Base-by-base conservation (phyloP, 2,797 vertebrate species). In the Anas acuta region DNA sequence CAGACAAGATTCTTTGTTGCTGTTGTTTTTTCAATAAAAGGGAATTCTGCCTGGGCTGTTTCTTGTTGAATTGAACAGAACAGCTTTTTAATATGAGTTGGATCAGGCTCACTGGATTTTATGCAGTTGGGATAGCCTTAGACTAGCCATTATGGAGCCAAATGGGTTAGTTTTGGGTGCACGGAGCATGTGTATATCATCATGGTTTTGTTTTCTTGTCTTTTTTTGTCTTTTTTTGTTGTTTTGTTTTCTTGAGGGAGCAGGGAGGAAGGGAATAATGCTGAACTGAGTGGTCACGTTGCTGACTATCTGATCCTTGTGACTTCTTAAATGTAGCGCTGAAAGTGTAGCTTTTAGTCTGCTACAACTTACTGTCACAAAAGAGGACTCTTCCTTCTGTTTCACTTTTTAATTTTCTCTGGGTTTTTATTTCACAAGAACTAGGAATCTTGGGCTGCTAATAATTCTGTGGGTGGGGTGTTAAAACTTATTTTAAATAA, bases 351-450 rank as follows among this genome's bases (percentile, higher is more conserved):
- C 83, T 84, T 58, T 57, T 58, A 65, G 65, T 74, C 43, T 74
- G 67, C 73, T 87, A 19, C 61, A 89, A 16, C 67, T 58, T 94
- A 61, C 73, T 69, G 89, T 86, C 21, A 62, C 28, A 82, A 91
- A 66, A 33, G 41, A 88, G 87, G 81, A 58, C 73, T 89, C 43
- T 56, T 94, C 41, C 57, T 80, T 82, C 54, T 94, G 49, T 93
- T 96, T 96, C 94, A 90, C 96, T 96, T 93, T 86, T 91, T 71
- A 75, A 92, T 97, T 95, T 69, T 93, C 85, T 89, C 87, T 83
- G 71, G 11, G 35, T 87, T 87, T 73, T 79, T 84, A 62, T 89
- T 95, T 95, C 94, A 93, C 85, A 96, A 95, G 90, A 92, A 62
- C 65, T 58, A 84, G 81, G 90, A 95, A 84, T 96, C 89, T 83